Base-by-base conservation (phyloP, 30 jellyfish, hydroid and myxozoan genomes). In the Aurelia sp. region DNA sequence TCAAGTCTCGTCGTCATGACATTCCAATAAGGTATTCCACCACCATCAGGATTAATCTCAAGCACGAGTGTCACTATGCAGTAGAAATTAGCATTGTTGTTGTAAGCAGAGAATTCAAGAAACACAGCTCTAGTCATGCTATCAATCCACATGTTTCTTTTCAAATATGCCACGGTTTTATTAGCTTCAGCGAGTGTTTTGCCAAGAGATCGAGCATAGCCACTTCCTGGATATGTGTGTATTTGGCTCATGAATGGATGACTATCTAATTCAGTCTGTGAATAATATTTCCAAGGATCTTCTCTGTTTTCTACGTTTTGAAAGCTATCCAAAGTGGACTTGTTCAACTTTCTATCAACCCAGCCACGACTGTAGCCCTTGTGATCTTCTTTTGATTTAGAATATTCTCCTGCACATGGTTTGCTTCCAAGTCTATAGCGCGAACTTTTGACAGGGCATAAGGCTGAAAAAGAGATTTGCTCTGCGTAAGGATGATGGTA, bases 161-260 rank as follows among this genome's bases (percentile, higher is more conserved):
- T 72, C 22, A 88, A 63, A 30, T 93, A 83, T 22, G 9, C 22
- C 13, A 82, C 33, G 51, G 84, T 63, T 6, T 70, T 22, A 13
- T 53, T 58, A n/a, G 96, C 81, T 24, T 67, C 91, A 2, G 67
- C 67, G 24, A 19, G 40, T 21, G 94, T 53, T 19, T 50, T 68
- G 30, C 93, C 96, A 62, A 93, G 84, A 6, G 86, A 65, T 11
- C 72, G 78, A 48, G 68, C 67, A 74, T 82, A 93, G 18, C 98
- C 98, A 52, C 98, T 94, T 15, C 96, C 96, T 13, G 90, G 80
- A 72, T 88, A 93, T 9, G 96, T 64, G 65, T 74, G 81, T 4
- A 81, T 10, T 20, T 60, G 47, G 16, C 72, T 71, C 19, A 69
- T 3, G 27, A 78, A 62, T 5, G 75, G 74, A 62, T 35, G 82